Evolutionary conservation across 2,888 invertebrate genomes (phyloP).

Genomic region (Yponomeuta evonymella): DNA sequence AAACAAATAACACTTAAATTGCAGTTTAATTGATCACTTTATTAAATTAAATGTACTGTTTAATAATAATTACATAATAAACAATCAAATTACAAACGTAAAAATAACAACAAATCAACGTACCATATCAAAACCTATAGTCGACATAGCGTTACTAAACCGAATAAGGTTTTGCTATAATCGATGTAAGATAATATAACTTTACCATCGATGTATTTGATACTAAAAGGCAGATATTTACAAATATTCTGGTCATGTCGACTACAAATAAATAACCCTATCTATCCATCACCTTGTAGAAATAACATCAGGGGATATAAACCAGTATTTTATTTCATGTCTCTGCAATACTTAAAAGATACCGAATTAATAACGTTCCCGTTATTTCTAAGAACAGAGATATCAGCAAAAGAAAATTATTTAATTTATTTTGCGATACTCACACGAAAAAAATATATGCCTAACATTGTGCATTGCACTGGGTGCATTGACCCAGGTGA

Average conservation of each 20-base stretch:
- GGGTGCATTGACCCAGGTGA: too few relatives aligned
- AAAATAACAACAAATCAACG: background rate
- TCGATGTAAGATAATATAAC: too few relatives aligned
- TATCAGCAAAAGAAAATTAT: too few relatives aligned
- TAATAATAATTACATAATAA: background rate
- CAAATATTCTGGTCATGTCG: background rate
- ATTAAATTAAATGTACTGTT: background rate
- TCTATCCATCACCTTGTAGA: background rate
- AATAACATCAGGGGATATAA: background rate
- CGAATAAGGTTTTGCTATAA: background rate
- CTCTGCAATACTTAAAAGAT: too few relatives aligned
- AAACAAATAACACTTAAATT: background rate
- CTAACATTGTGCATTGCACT: too few relatives aligned
- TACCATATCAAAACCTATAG: background rate
- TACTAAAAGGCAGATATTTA: background rate
- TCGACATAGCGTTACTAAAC: background rate
- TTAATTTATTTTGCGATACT: too few relatives aligned
- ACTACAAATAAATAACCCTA: background rate
- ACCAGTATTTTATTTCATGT: background rate
- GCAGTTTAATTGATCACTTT: background rate
- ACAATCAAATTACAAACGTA: background rate
- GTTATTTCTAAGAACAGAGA: too few relatives aligned
- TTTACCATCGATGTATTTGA: too few relatives aligned
- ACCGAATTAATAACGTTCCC: too few relatives aligned
- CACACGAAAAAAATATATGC: too few relatives aligned